These are phyloP conservation scores for Scaeva pyrastri DNA, from an alignment of 2,888 invertebrate genomes.

Conservation along the genomic window DNA sequence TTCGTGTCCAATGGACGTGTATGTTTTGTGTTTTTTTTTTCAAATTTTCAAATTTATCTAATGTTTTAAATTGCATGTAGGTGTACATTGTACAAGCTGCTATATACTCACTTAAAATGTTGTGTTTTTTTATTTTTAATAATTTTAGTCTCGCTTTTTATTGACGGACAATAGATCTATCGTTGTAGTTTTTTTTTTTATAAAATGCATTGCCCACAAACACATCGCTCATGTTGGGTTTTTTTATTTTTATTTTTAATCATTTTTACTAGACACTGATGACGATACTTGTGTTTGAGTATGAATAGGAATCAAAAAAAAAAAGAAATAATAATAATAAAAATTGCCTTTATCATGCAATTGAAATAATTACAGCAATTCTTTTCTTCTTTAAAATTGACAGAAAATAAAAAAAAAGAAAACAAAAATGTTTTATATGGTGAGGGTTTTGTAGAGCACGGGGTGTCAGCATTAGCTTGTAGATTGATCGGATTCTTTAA, in stretches of 20 bases:
- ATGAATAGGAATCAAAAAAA: slow-evolving; percentile 28
- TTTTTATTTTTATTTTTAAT: slow-evolving; percentile 44
- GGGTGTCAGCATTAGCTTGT: too few species aligned
- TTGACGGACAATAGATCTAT: slow-evolving; percentile 63
- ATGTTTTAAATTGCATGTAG: slow-evolving; percentile 8
- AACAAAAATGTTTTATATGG: background rate
- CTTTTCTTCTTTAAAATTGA: slow-evolving; percentile 32
- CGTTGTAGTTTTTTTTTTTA: too few species aligned
- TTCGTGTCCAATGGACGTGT: slow-evolving; percentile 63
- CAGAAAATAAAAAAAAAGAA: background rate
- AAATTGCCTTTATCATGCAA: slow-evolving; percentile 70
- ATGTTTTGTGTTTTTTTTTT: slow-evolving; percentile 28
- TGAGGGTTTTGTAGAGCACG: background rate
- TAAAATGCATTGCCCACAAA: background rate
- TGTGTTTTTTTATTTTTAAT: background rate
- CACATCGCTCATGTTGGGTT: slow-evolving; percentile 21
- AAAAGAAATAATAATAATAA: too few species aligned
- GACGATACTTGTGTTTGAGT: slow-evolving; percentile 31
- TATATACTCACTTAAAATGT: background rate
- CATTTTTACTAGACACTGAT: slow-evolving; percentile 38
- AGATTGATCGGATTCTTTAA: background rate
- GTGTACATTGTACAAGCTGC: too few species aligned
- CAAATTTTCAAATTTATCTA: background rate
- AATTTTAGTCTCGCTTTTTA: slow-evolving; percentile 49
- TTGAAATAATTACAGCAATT: slow-evolving; percentile 73